These are phyloP conservation scores for Pelodytes ibericus DNA, from an alignment of 2,797 vertebrate species.

Conservation along the genomic window DNA sequence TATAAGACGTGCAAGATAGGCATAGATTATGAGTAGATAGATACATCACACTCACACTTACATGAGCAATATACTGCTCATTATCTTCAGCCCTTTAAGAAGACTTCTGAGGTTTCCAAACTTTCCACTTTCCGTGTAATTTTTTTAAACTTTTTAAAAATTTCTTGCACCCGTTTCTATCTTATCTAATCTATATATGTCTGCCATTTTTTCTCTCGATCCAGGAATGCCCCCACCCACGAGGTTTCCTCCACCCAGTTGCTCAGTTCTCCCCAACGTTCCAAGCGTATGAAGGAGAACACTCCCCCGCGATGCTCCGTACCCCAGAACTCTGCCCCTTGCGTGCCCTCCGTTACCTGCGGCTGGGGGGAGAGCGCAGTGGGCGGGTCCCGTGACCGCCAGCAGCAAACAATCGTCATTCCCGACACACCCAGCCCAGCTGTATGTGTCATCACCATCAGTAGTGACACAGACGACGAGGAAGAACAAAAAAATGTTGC, in stretches of 20 bases:
- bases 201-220: background rate
- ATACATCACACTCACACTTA: too few species aligned
- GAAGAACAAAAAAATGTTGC: conserved; percentile 91
- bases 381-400: conserved; percentile 71
- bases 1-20: too few species aligned
- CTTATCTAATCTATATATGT: background rate
- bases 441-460: conserved; percentile 99
- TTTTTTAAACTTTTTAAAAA: too few species aligned
- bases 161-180: too few species aligned
- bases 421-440: conserved; percentile 97
- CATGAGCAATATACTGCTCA: too few species aligned
- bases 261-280: conserved; percentile 89
- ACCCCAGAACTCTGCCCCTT: conserved; percentile 83
- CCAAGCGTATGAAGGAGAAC: conserved; percentile 97
- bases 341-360: conserved; percentile 76
- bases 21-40: too few species aligned
- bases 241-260: conserved; percentile 93
- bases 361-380: conserved; percentile 76
- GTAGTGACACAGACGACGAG: conserved; percentile 97
- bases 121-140: too few species aligned
- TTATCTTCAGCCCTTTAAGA: too few species aligned
- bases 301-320: conserved; percentile 92
- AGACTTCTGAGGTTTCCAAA: too few species aligned
- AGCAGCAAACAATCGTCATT: conserved; percentile 95
- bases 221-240: conserved; percentile 87